Evolutionary conservation across 2,888 invertebrate genomes (phyloP).

Genomic region (Helleia helle): DNA sequence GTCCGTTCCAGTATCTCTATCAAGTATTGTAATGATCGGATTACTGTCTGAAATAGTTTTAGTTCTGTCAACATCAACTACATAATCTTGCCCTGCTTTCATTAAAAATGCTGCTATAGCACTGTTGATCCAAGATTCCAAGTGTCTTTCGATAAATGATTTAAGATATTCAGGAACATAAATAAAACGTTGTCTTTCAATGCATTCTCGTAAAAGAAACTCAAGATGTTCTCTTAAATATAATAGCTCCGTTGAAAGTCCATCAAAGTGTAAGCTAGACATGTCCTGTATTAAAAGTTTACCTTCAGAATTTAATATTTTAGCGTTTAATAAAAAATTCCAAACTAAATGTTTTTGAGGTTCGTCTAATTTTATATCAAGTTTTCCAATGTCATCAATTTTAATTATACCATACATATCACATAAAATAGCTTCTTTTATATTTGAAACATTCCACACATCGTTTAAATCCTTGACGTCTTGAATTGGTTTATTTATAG

Average conservation of each 20-base stretch:
- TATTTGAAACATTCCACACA: neutral
- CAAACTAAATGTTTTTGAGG: neutral
- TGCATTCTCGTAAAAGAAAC: slow-evolving; percentile 6
- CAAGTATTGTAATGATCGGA: slow-evolving; percentile 11
- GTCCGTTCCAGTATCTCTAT: slow-evolving; percentile 9
- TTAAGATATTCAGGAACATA: slow-evolving; percentile 9
- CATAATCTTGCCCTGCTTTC: slow-evolving; percentile 9
- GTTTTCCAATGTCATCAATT: slow-evolving; percentile 5
- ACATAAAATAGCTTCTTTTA: slow-evolving; percentile 4
- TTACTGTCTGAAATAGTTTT: slow-evolving; percentile 8
- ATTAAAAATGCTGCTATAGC: slow-evolving; percentile 7
- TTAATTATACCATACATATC: slow-evolving; percentile 2
- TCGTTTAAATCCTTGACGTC: neutral
- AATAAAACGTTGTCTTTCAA: slow-evolving; percentile 1
- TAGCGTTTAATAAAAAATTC: neutral
- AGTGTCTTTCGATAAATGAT: slow-evolving; percentile 8
- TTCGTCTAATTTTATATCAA: slow-evolving; percentile 7
- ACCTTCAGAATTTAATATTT: slow-evolving; percentile 1
- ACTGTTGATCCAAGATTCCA: slow-evolving; percentile 9
- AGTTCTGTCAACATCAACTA: slow-evolving; percentile 11
- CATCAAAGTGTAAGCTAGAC: neutral
- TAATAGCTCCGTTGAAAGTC: neutral
- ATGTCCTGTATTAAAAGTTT: neutral
- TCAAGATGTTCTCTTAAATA: slow-evolving; percentile 3
- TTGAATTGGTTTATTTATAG: slow-evolving; percentile 1